phyloP scores from a whole-genome alignment of 2,113 vertebrate species.

The Odocoileus virginianus region DNA sequence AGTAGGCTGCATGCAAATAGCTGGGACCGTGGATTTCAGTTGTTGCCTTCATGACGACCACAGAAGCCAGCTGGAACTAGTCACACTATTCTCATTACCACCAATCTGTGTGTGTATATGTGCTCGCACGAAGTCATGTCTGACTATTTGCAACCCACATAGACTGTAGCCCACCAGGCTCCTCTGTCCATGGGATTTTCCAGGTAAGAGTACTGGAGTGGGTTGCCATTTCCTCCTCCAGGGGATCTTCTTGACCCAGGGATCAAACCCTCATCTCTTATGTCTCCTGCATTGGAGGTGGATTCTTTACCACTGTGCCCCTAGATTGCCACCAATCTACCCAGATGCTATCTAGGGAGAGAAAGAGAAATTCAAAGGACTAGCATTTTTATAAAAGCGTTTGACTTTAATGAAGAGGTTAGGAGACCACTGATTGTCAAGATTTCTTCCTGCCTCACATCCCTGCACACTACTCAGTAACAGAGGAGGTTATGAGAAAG shows the following conservation, averaged over 20 bases:
- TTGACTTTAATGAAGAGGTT: neutral
- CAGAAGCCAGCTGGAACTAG: neutral
- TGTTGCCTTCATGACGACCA: neutral
- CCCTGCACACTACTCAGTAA: neutral
- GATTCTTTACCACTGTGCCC: neutral
- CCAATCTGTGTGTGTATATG: neutral
- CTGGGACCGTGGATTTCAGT: neutral
- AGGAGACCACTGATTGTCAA: neutral
- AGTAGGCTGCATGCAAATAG: neutral
- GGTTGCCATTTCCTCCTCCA: neutral
- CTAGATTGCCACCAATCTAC: neutral
- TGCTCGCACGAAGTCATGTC: accelerated
- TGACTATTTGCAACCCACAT: neutral
- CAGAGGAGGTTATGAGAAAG: neutral
- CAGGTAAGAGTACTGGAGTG: neutral
- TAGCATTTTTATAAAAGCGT: neutral
- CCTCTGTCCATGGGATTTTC: neutral
- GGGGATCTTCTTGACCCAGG: neutral
- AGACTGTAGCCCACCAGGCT: neutral
- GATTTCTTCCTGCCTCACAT: neutral
- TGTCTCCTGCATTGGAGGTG: neutral
- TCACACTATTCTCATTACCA: neutral
- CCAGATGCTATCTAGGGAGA: neutral
- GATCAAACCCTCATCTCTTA: neutral
- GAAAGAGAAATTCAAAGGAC: neutral